Percentiles rank a stretch among this genome's conserved stretches.
Conservation (phyloP, 2,888 invertebrate species). For the Harmothoe impar region DNA sequence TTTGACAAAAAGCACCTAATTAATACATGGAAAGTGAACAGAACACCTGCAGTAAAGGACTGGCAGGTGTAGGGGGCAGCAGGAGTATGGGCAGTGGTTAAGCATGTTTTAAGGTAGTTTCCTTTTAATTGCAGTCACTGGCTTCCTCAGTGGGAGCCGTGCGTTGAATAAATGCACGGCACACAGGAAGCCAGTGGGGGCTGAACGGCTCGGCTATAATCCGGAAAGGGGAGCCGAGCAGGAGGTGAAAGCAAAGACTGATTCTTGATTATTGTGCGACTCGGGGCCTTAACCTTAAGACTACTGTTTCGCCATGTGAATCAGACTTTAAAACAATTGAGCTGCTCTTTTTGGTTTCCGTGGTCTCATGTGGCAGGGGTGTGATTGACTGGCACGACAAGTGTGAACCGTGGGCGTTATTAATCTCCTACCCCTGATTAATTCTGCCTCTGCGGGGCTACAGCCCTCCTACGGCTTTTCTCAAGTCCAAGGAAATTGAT, state of each 20-base stretch:
- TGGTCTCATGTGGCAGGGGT: background rate
- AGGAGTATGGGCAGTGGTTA: constrained; percentile 8
- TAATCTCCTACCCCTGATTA: constrained; percentile 20
- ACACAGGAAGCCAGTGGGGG: background rate
- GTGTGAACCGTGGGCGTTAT: constrained; percentile 14
- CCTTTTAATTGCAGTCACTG: background rate
- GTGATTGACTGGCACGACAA: constrained; percentile 13
- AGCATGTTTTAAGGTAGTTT: background rate
- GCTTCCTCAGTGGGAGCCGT: constrained; percentile 8
- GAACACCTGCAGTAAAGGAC: too few species aligned
- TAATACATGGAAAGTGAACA: too few species aligned
- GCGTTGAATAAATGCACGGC: background rate
- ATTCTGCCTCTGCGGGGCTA: background rate
- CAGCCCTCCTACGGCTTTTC: background rate
- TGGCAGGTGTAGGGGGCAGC: too few species aligned
- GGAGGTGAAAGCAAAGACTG: background rate
- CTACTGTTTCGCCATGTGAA: constrained; percentile 8
- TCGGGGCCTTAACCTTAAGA: constrained; percentile 42
- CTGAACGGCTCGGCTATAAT: background rate
- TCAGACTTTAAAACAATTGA: constrained; percentile 19
- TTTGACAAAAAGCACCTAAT: too few species aligned
- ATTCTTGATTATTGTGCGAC: constrained; percentile 32
- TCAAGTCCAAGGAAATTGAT: constrained; percentile 45
- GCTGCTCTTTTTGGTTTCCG: background rate
- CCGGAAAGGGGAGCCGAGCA: background rate